phyloP scores from a whole-genome alignment of 2,113 vertebrate species.

The Hemichromis elongatus region DNA sequence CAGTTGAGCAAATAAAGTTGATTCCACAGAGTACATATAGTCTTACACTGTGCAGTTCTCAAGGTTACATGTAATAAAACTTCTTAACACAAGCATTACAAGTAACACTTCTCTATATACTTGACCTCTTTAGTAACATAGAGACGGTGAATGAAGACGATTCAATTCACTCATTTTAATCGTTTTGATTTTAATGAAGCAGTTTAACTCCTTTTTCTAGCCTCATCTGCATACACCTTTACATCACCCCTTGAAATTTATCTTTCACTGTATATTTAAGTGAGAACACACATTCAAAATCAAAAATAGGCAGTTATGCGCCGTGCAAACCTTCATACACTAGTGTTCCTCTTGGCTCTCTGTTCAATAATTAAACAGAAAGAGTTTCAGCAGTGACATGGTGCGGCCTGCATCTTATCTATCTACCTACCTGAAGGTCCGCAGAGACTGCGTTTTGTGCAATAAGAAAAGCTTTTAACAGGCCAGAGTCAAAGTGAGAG shows the following conservation, averaged over 20 bases:
- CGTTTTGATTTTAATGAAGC: not conserved
- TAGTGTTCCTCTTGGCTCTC: not conserved
- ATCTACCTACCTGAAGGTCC: constrained; percentile 7
- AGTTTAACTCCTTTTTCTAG: not conserved
- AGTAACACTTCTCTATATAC: not conserved
- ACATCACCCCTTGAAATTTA: not conserved
- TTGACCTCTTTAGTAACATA: not conserved
- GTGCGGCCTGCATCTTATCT: constrained; percentile 12
- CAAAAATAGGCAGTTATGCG: not conserved
- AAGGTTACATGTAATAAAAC: constrained; percentile 21
- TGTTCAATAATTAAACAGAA: constrained; percentile 64
- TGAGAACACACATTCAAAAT: not conserved
- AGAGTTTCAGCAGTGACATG: constrained; percentile 36
- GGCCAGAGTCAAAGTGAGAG: not conserved
- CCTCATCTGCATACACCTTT: not conserved
- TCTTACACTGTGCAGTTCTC: not conserved
- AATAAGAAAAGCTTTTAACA: constrained; percentile 65
- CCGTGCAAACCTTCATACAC: not conserved
- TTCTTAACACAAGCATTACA: not conserved
- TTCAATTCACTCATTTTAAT: not conserved
- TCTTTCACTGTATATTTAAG: not conserved
- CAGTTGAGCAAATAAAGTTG: not conserved
- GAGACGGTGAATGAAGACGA: not conserved
- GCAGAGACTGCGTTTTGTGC: constrained; percentile 41
- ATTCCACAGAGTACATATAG: not conserved